Base-by-base conservation (phyloP, 2,797 vertebrate genomes). In the Acanthiza pusilla region DNA sequence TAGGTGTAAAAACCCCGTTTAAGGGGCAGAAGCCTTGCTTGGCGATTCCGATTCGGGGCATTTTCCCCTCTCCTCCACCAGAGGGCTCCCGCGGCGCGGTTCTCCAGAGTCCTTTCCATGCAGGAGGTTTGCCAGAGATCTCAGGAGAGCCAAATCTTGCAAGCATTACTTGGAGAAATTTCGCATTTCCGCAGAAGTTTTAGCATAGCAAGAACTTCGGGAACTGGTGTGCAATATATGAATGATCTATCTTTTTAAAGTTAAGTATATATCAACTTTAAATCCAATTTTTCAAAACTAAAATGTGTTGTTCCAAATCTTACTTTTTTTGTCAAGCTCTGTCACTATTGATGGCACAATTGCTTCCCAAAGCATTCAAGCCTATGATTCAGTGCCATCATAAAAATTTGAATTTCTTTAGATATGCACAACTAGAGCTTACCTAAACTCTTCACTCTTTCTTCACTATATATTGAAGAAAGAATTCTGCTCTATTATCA, bases 301-400 rank as follows among this genome's bases (percentile, higher is more conserved):
- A 60, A 85, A 67, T 18, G 25, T 1, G 9, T 78, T 61, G 40
- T 55, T 88, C n/a, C 45, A 81, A 76, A 82, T 67, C 34, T 77
- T 85, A 17, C 40, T 76, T 72, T 70, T 27, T 36, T 45, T 88
- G 30, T 70, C 45, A 55, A 30, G 30, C 13, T 86, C 50, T 66
- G 36, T 45, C 51, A 16, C 34, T 70, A 7, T 47, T 63, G 55
- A 47, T 70, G 25, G 36, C 70, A 84, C 29, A n/a, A 16, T 45
- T 92, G 58, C 54, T 72, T 85, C 75, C 75, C 47, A 78, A 86
- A 85, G n/a, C 9, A 29, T 57, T 90, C 55, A 66, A 75, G 23
- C 5, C 58, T 77, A 9, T 77, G 68, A 54, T 81, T 66, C 68
- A 89, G 21, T 74, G 50, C 57, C 50, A 45, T 77, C 30, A 57